Conservation (phyloP, 2,113 vertebrate genomes). For the Sinocyclocheilus rhinocerous region DNA sequence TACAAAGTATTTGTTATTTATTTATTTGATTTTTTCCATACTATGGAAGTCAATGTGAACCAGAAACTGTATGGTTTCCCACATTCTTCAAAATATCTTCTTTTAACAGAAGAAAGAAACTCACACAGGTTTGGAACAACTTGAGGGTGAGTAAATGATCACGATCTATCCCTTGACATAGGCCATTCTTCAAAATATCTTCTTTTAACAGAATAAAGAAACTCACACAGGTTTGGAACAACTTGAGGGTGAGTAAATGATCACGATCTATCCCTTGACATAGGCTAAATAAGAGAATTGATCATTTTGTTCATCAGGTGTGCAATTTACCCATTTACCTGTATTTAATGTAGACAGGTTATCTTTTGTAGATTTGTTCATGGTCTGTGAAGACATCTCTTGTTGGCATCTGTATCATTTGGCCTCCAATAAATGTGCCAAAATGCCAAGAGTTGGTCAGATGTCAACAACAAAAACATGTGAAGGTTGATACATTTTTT, state of each 20-base stretch:
- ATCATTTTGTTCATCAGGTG: background rate
- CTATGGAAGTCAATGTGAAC: background rate
- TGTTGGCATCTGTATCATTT: background rate
- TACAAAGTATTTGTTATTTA: too few species aligned
- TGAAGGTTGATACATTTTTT: background rate
- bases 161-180: background rate
- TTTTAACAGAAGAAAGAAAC: background rate
- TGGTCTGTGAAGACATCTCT: background rate
- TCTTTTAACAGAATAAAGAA: background rate
- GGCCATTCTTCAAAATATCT: background rate
- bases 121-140: too few species aligned
- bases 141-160: too few species aligned
- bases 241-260: too few species aligned
- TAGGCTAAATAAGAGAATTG: background rate
- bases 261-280: background rate
- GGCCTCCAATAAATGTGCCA: background rate
- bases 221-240: too few species aligned
- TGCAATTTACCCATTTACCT: background rate
- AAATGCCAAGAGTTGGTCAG: background rate
- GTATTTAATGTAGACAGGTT: background rate
- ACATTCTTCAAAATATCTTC: background rate
- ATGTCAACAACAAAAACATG: background rate
- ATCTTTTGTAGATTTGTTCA: background rate
- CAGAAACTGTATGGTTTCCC: background rate
- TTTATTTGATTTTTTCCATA: background rate